Conservation (phyloP, 2,888 invertebrate species). For the Agrochola macilenta region DNA sequence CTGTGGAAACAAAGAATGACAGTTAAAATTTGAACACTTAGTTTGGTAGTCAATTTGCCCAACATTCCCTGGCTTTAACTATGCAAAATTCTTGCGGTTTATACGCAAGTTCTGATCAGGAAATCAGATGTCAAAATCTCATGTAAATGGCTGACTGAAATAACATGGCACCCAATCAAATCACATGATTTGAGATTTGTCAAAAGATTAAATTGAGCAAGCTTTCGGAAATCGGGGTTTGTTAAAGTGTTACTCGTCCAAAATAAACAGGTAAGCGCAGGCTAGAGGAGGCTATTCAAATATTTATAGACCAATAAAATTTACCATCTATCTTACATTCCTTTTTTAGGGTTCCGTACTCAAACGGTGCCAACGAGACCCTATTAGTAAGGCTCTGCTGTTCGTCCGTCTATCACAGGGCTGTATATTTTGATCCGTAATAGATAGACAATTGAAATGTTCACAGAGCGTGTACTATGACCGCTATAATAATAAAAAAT, state of each 20-base stretch:
- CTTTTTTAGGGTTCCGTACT: background rate
- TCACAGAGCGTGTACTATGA: too few species aligned
- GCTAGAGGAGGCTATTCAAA: background rate
- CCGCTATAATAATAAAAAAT: too few species aligned
- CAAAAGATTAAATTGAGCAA: conserved; percentile 10
- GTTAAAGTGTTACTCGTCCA: conserved; percentile 11
- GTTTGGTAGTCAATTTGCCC: too few species aligned
- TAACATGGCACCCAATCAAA: conserved; percentile 7
- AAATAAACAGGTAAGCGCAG: conserved; percentile 4
- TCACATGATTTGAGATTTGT: background rate
- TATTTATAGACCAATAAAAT: conserved; percentile 23
- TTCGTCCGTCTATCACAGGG: too few species aligned
- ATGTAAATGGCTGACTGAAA: background rate
- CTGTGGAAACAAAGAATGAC: too few species aligned
- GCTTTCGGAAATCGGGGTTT: background rate
- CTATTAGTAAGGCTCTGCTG: too few species aligned
- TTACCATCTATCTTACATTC: background rate
- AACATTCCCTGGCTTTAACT: too few species aligned
- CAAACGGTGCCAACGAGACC: too few species aligned
- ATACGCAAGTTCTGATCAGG: background rate
- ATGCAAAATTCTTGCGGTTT: background rate
- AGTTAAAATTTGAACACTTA: too few species aligned
- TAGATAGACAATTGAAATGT: too few species aligned
- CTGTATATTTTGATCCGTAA: too few species aligned
- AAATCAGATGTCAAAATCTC: background rate